phyloP scores from a whole-genome alignment of 2,797 vertebrate species.

The Danio albolineatus region DNA sequence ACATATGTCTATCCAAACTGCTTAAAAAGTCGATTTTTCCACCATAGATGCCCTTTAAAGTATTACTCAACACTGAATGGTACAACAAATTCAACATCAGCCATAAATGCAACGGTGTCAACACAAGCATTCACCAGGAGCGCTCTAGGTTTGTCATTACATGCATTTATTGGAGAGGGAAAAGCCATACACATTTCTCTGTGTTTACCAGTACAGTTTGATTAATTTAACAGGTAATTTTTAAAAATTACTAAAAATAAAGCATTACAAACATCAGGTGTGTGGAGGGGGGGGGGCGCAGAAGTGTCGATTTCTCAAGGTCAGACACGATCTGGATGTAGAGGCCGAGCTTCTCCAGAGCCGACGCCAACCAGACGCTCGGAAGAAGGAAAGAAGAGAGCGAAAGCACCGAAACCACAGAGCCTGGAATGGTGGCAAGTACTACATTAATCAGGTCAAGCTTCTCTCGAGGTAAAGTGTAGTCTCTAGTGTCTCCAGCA shows the following conservation, averaged over 20 bases:
- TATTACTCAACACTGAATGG: neutral
- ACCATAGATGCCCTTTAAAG: neutral
- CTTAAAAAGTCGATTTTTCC: too few species aligned
- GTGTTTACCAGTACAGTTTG: conserved; percentile 80
- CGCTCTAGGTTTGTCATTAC: conserved; percentile 71
- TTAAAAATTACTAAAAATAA: conserved; percentile 83
- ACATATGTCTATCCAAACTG: too few species aligned
- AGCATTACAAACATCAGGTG: conserved; percentile 78
- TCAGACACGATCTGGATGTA: conserved; percentile 45
- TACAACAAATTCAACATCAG: neutral
- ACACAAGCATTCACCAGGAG: conserved; percentile 4
- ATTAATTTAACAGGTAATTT: conserved; percentile 82
- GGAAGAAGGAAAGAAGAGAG: conserved; percentile 4
- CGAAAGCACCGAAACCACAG: conserved; percentile 15
- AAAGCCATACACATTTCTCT: conserved; percentile 82
- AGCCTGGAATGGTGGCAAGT: conserved; percentile 18
- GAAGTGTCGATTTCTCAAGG: conserved; percentile 52
- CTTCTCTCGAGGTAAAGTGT: conserved; percentile 18
- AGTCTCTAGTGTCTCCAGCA: conserved; percentile 63
- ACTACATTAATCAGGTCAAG: conserved; percentile 20
- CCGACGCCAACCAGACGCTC: neutral
- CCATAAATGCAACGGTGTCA: neutral
- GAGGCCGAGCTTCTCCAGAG: conserved; percentile 32
- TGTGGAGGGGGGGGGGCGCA: conserved; percentile 56
- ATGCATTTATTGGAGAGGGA: conserved; percentile 84